A percentile compares a stretch with the other conserved stretches of the same genome.
Conservation (phyloP, 2,113 vertebrate species). For the Malurus cyaneus region DNA sequence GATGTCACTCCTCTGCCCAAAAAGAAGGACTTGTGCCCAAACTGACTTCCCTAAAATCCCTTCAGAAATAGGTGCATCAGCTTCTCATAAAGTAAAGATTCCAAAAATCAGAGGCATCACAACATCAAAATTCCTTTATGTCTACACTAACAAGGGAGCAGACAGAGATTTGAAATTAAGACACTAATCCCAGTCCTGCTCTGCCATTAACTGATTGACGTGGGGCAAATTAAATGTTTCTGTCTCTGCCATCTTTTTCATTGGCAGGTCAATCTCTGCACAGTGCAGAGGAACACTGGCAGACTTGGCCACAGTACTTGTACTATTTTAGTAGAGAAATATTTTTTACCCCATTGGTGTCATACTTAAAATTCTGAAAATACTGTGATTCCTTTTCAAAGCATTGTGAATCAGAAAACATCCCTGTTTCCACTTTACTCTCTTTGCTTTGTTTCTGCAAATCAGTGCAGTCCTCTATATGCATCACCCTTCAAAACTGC, state of each 20-base stretch:
- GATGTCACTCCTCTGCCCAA: background rate
- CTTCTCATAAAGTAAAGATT: background rate
- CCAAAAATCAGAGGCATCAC: background rate
- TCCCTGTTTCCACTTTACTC: background rate
- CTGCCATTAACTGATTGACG: background rate
- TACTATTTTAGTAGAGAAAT: background rate
- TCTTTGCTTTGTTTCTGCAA: background rate
- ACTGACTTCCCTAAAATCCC: background rate
- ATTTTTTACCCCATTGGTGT: fast-evolving
- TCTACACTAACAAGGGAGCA: background rate
- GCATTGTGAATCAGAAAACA: background rate
- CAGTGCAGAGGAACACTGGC: background rate
- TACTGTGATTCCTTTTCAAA: background rate
- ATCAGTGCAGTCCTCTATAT: background rate
- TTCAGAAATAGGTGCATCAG: background rate
- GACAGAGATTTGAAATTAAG: background rate
- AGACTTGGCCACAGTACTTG: background rate
- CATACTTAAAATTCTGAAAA: background rate
- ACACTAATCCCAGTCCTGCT: background rate
- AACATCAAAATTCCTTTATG: background rate
- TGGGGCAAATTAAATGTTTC: background rate
- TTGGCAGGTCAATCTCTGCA: background rate
- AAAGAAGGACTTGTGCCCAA: background rate
- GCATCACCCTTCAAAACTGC: background rate
- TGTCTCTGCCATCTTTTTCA: background rate